Evolutionary conservation across 2,113 vertebrate genomes (phyloP), one percentile per base, ranked within the genome.

Genomic region (Opisthocomus hoazin): DNA sequence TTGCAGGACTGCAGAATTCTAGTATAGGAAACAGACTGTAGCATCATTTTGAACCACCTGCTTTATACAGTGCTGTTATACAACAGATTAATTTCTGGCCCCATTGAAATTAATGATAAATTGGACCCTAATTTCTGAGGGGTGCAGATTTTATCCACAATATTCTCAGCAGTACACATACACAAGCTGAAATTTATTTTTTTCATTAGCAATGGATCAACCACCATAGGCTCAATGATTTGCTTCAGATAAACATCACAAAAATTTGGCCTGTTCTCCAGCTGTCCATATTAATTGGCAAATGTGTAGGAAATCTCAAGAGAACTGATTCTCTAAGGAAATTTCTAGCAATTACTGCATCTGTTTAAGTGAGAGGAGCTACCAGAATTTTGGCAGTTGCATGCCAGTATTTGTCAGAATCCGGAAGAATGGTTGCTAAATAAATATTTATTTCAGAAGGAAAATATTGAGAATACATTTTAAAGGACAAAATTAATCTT

Each of bases 121-220:
- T 74, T 74, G 21, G 46, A 69, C 10, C 3, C 24, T 70, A 43
- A 30, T 21, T 92, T 96, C 19, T 56, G 32, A 81, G 45, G 3
- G 14, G 4, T 46, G 46, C 36, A 51, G 48, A 71, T 68, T 92
- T 95, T 75, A 43, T 46, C 71, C 75, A n/a, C 74, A 61, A 57
- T 80, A 88, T 66, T 90, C 63, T 88, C 71, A 77, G 43, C 8
- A 66, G 60, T 43, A 75, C n/a, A 75, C 9, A 82, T 45, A 30
- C 12, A 45, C 15, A 45, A 60, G 16, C 4, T 27, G 39, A 74
- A 63, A 84, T 88, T 83, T 66, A 58, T 75, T 94, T 84, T 46
- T 92, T 39, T 94, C 64, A 81, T 96, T 84, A 96, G 45, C 70
- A 83, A 57, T 60, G 76, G 85, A 81, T 96, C 51, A 90, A 64